Percentiles rank a stretch among this genome's conserved stretches.
phyloP scores from a whole-genome alignment of 2,888 invertebrate genomes.

The Allacma fusca region DNA sequence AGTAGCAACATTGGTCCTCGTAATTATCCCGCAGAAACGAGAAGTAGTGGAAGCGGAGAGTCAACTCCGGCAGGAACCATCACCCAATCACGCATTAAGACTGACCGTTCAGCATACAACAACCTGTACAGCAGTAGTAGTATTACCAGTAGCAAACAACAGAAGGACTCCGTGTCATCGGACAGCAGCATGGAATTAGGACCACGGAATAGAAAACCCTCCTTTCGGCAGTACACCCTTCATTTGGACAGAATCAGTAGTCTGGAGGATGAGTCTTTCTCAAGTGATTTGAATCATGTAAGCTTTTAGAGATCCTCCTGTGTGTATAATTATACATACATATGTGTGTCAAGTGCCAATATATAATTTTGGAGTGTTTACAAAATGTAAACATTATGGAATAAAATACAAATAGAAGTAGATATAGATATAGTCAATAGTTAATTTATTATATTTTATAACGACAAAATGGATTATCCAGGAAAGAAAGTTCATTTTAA shows the following conservation, averaged over 20 bases:
- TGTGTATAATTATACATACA: too few relatives aligned
- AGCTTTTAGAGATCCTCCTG: too few relatives aligned
- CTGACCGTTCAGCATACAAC: constrained; percentile 47
- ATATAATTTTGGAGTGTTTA: too few relatives aligned
- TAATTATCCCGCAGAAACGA: constrained; percentile 42
- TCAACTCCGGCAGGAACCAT: constrained; percentile 60
- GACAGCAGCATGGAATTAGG: neutral
- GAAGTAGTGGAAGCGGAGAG: constrained; percentile 61
- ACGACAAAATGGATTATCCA: too few relatives aligned
- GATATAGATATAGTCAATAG: too few relatives aligned
- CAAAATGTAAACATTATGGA: too few relatives aligned
- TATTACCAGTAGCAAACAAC: constrained; percentile 2
- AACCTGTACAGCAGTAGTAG: too few relatives aligned
- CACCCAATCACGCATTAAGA: constrained; percentile 50
- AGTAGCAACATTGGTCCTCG: constrained; percentile 10
- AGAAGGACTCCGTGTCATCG: constrained; percentile 23
- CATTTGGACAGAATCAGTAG: constrained; percentile 60
- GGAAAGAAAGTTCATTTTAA: too few relatives aligned
- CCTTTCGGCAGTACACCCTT: constrained; percentile 57
- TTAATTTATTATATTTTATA: too few relatives aligned
- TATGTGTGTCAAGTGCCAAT: too few relatives aligned
- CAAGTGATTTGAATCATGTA: constrained; percentile 59
- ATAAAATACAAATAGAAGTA: too few relatives aligned
- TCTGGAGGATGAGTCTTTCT: constrained; percentile 59
- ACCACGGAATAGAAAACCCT: constrained; percentile 15